phyloP scores from a whole-genome alignment of 2,113 vertebrate genomes.

The Cavia porcellus region DNA sequence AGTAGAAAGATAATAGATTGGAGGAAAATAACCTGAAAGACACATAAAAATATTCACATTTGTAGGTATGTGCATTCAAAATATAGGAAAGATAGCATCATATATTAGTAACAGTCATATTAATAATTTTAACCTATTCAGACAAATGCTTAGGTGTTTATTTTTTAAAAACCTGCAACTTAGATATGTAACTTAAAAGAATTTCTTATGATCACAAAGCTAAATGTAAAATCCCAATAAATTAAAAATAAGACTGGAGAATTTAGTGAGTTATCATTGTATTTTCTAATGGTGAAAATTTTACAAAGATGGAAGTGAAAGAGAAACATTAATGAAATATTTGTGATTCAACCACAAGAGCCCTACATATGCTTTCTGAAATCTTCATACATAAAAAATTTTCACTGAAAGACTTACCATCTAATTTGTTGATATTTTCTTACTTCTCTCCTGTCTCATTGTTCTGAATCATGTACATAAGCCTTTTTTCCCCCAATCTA shows the following conservation, averaged over 20 bases:
- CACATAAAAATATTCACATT: background rate
- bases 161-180: background rate
- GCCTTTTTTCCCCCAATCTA: background rate
- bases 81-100: background rate
- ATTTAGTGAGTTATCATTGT: background rate
- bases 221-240: background rate
- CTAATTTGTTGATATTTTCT: background rate
- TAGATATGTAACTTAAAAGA: background rate
- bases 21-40: background rate
- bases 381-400: background rate
- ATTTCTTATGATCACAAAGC: background rate
- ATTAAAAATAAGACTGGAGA: background rate
- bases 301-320: background rate
- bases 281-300: background rate
- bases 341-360: background rate
- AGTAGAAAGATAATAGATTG: background rate
- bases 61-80: background rate
- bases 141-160: background rate
- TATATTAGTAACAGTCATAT: background rate
- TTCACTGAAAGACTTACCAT: background rate
- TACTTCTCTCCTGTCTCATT: fast-evolving
- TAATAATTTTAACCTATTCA: background rate
- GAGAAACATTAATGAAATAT: background rate
- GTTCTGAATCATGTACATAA: background rate
- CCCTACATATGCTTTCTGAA: background rate